A percentile compares a stretch with the other conserved stretches of the same genome.
These are phyloP conservation scores for Bucco capensis DNA, from an alignment of 2,113 vertebrate species.

Conservation along the genomic window DNA sequence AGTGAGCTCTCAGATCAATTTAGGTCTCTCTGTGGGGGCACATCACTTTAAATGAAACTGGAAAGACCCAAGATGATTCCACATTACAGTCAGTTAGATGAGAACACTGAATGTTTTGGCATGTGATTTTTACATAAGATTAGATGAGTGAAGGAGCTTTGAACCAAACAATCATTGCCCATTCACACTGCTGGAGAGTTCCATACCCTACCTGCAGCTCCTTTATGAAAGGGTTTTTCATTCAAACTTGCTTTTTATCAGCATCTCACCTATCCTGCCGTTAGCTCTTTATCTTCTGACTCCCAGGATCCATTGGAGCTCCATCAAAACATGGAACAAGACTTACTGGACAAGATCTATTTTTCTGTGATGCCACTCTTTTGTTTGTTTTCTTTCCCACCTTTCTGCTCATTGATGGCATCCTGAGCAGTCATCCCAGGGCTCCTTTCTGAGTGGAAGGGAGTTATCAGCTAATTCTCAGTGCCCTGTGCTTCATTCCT, in stretches of 20 bases:
- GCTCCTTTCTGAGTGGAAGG: neutral
- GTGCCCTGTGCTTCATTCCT: neutral
- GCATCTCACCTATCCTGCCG: neutral
- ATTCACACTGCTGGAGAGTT: neutral
- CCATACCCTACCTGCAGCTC: neutral
- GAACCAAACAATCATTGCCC: constrained; percentile 42
- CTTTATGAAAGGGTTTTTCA: neutral
- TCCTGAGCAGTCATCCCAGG: neutral
- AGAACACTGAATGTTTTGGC: constrained; percentile 49
- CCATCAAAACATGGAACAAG: neutral
- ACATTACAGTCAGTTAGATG: constrained; percentile 24
- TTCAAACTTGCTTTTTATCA: neutral
- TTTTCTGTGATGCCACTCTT: neutral
- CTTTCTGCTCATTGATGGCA: neutral
- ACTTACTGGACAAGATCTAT: neutral
- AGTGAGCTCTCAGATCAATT: constrained; percentile 28
- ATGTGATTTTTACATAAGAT: constrained; percentile 11
- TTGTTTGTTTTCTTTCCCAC: neutral
- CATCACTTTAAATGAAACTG: constrained; percentile 37
- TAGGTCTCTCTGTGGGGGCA: neutral
- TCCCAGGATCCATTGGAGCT: neutral
- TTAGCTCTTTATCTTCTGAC: neutral
- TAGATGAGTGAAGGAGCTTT: constrained; percentile 28
- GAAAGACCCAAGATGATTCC: constrained; percentile 36
- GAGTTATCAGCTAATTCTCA: neutral